phyloP scores from a whole-genome alignment of 2,888 invertebrate species.

The Ennomos quercinarius region DNA sequence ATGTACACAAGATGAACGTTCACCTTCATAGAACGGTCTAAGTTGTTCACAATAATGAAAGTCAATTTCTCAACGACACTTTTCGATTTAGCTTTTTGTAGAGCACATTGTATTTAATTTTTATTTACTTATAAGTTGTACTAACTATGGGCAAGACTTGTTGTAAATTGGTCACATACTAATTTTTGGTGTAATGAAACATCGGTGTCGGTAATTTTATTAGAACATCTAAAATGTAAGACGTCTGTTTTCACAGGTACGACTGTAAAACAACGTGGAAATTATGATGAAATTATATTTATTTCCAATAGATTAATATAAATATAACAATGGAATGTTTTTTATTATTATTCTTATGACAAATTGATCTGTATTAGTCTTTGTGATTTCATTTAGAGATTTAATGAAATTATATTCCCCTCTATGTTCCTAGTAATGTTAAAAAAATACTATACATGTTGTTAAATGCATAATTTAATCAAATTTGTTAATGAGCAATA shows the following conservation, averaged over 20 bases:
- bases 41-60: constrained; percentile 13
- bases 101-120: constrained; percentile 49
- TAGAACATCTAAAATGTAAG: constrained; percentile 49
- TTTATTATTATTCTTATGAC: constrained; percentile 26
- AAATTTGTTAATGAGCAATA: constrained; percentile 43
- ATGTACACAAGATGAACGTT: too few relatives aligned
- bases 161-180: constrained; percentile 41
- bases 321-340: constrained; percentile 49
- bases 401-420: constrained; percentile 59
- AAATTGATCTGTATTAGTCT: constrained; percentile 56
- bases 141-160: constrained; percentile 58
- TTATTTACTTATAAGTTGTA: constrained; percentile 46
- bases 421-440: constrained; percentile 69
- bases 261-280: constrained; percentile 71
- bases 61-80: constrained; percentile 48
- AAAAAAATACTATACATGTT: constrained; percentile 12
- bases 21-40: too few relatives aligned
- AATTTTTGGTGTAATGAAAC: constrained; percentile 23
- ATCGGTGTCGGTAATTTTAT: constrained; percentile 37
- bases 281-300: constrained; percentile 67
- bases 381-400: constrained; percentile 65
- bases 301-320: constrained; percentile 49
- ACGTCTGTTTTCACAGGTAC: constrained; percentile 78
- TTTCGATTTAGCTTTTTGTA: constrained; percentile 43
- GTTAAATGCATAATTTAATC: constrained; percentile 34